phyloP scores from a whole-genome alignment of 2,113 vertebrate species.

The Numenius arquata region DNA sequence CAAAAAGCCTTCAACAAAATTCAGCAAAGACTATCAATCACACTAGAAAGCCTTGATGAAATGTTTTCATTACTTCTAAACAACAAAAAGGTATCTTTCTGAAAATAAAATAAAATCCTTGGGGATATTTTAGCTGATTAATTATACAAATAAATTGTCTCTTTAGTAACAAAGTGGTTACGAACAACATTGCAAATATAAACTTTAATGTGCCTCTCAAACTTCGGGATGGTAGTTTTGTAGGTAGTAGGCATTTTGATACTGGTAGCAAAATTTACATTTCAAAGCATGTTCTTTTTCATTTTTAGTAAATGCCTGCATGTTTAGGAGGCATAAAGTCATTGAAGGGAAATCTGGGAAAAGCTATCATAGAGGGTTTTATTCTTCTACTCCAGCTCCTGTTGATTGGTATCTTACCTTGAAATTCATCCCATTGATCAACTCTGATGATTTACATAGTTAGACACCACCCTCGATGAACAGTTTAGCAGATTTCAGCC shows the following conservation, averaged over 20 bases:
- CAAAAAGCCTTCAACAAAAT: slow-evolving; percentile 44
- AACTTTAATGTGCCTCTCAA: slow-evolving; percentile 8
- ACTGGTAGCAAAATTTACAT: slow-evolving; percentile 14
- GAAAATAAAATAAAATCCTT: not conserved
- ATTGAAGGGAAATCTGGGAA: not conserved
- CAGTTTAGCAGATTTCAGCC: not conserved
- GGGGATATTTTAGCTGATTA: slow-evolving; percentile 55
- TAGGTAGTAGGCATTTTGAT: not conserved
- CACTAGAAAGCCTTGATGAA: slow-evolving; percentile 44
- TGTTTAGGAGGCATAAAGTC: not conserved
- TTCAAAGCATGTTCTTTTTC: slow-evolving; percentile 6
- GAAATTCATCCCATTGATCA: not conserved
- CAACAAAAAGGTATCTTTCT: slow-evolving; percentile 36
- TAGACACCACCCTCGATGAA: not conserved
- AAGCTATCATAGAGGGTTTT: not conserved
- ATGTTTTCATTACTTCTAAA: slow-evolving; percentile 56
- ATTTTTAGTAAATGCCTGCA: not conserved
- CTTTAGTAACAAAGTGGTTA: slow-evolving; percentile 20
- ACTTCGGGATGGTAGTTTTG: not conserved
- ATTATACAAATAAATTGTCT: slow-evolving; percentile 64
- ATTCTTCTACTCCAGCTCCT: not conserved
- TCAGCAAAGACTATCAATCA: slow-evolving; percentile 53
- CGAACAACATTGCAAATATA: slow-evolving; percentile 19
- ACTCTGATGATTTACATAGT: not conserved
- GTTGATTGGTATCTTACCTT: not conserved